Evolutionary conservation across 64 coral and sea anemone species (phyloP), one percentile per base, ranked within the genome.

Genomic region (Catalaphyllia jardinei): DNA sequence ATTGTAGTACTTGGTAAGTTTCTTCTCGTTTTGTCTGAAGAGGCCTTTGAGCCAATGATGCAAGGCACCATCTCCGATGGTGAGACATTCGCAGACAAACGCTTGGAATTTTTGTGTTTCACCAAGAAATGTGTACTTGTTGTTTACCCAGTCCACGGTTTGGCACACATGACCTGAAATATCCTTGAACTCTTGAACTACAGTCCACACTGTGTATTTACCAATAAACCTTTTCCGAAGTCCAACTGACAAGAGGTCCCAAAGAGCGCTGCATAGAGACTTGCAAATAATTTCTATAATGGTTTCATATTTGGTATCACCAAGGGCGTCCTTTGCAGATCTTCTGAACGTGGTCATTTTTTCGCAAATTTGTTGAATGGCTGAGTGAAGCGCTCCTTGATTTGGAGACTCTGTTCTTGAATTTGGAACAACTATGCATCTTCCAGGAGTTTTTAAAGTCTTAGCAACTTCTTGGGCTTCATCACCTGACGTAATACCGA

Each of bases 51-150:
- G 81, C 81, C 81, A 85, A 39, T 42, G 9, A 13, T 85, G 33
- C 63, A 85, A 25, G 49, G 81, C 69, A n/a, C 62, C 81, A 28
- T 24, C 38, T 29, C 81, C 62, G n/a, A 71, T 49, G 22, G 71
- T 85, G 30, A 85, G 81, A 71, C 81, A 85, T 85, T 85, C 81
- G 24, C 81, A 85, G 27, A 85, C 81, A 51, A 85, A 85, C 22
- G 63, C 81, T 71, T 85, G 81, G 38, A 85, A 85, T 38, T 85
- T 85, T 51, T 85, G 61, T 29, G 15, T 22, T 51, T 85, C 33
- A 38, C 18, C 16, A 8, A 85, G 35, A 50, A 10, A 51, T 0
- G 39, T 22, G 22, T 71, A 85, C 39, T 29, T 85, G 19, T 28
- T 71, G 63, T 85, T 85, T 4, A 85, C 63, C 81, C 81, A 85